A percentile compares a stretch with the other conserved stretches of the same genome.
These are phyloP conservation scores for Gorsachius magnificus DNA, from an alignment of 2,797 vertebrate species.

Conservation along the genomic window DNA sequence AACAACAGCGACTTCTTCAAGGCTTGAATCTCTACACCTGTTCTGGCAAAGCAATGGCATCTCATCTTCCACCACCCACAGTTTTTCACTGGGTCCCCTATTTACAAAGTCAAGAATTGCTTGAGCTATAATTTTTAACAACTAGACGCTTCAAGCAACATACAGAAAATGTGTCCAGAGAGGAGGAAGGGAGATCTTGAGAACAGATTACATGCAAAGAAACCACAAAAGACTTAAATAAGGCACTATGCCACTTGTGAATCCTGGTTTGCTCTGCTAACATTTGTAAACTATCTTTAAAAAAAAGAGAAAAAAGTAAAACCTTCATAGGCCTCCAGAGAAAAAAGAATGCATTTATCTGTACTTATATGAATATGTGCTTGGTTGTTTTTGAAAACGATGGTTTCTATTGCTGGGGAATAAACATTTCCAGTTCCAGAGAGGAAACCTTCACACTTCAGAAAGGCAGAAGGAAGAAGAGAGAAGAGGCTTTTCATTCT, in stretches of 20 bases:
- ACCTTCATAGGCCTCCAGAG: neutral
- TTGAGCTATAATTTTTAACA: neutral
- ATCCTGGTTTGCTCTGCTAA: neutral
- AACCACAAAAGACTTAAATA: neutral
- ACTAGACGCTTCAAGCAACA: neutral
- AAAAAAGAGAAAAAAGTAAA: neutral
- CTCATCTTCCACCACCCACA: neutral
- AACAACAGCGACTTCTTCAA: neutral
- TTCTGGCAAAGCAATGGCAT: neutral
- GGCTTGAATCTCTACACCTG: neutral
- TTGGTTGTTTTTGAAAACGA: neutral
- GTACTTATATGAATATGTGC: neutral
- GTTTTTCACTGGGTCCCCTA: neutral
- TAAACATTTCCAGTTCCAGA: neutral
- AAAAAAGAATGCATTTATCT: neutral
- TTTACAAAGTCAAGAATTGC: neutral
- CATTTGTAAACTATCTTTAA: neutral
- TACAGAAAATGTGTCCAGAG: neutral
- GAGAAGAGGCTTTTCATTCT: conserved; percentile 30
- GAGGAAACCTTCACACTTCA: neutral
- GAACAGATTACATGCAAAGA: neutral
- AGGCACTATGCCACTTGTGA: neutral
- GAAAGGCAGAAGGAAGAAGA: conserved; percentile 13
- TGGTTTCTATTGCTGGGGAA: neutral
- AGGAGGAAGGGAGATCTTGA: neutral